Evolutionary conservation across 2,113 vertebrate species (phyloP).

Genomic region (Cyanoramphus novaezelandiae): DNA sequence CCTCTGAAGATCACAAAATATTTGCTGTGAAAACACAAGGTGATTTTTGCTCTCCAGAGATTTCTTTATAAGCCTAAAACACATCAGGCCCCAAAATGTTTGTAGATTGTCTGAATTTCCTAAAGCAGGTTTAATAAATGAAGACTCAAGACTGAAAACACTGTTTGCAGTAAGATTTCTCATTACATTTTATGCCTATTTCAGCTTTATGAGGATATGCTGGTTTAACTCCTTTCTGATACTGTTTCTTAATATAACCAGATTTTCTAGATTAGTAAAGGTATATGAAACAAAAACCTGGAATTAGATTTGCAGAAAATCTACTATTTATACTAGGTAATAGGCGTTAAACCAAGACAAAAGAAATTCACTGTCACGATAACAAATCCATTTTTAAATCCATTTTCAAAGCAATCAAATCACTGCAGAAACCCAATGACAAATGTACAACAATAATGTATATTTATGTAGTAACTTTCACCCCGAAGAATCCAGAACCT

Average conservation of each 20-base stretch:
- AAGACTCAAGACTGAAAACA: slow-evolving; percentile 19
- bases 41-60: slow-evolving; percentile 6
- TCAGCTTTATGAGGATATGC: slow-evolving; percentile 40
- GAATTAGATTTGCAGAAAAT: slow-evolving; percentile 37
- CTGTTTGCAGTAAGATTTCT: slow-evolving; percentile 41
- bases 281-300: slow-evolving; percentile 40
- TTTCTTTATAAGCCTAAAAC: slow-evolving; percentile 1
- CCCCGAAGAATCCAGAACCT: not conserved
- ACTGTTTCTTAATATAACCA: slow-evolving; percentile 32
- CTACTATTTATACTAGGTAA: slow-evolving; percentile 38
- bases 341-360: slow-evolving; percentile 14
- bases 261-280: slow-evolving; percentile 59
- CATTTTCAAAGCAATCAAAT: slow-evolving; percentile 28
- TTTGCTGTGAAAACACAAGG: not conserved
- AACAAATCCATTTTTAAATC: slow-evolving; percentile 51
- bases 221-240: slow-evolving; percentile 42
- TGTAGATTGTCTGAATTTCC: slow-evolving; percentile 34
- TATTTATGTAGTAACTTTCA: not conserved
- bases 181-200: slow-evolving; percentile 25
- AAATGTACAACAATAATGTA: not conserved
- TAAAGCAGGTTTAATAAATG: slow-evolving; percentile 43
- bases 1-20: not conserved
- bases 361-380: slow-evolving; percentile 32
- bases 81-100: not conserved
- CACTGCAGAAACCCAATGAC: not conserved